Percentiles rank a stretch among this genome's conserved stretches.
Evolutionary conservation across 2,113 vertebrate genomes (phyloP).

Genomic region (Callionymus lyra): DNA sequence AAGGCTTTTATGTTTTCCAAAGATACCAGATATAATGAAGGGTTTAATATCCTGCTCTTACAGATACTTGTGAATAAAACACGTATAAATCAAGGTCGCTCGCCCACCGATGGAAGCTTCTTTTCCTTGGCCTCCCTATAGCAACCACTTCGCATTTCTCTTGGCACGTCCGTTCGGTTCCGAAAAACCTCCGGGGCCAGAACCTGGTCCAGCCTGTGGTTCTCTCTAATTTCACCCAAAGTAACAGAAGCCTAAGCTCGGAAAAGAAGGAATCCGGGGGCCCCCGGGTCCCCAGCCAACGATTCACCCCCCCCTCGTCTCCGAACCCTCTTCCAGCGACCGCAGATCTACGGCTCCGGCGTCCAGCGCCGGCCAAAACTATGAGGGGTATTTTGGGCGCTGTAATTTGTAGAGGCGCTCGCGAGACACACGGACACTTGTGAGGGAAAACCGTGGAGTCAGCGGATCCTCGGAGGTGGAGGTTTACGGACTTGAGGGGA

Average conservation of each 20-base stretch:
- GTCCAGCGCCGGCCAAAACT: conserved; percentile 64
- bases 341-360: conserved; percentile 59
- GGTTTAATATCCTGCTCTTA: too few species aligned
- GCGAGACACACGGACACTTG: conserved; percentile 33
- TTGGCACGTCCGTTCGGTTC: conserved; percentile 45
- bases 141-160: conserved; percentile 47
- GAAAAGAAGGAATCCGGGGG: conserved; percentile 59
- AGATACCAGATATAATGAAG: not conserved
- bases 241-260: conserved; percentile 59
- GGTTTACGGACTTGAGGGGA: conserved; percentile 10
- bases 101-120: not conserved
- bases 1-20: not conserved
- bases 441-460: conserved; percentile 25
- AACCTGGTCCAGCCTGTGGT: conserved; percentile 47
- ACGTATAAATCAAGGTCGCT: too few species aligned
- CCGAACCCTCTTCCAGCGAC: conserved; percentile 55
- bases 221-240: conserved; percentile 70
- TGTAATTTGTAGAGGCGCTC: conserved; percentile 67
- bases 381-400: conserved; percentile 75
- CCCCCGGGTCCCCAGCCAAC: conserved; percentile 59
- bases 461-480: conserved; percentile 27
- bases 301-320: conserved; percentile 67
- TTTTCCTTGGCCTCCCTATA: conserved; percentile 27
- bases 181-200: conserved; percentile 42
- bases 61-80: too few species aligned